A percentile compares a stretch with the other conserved stretches of the same genome.
Conservation (phyloP, 2,888 invertebrate genomes). For the Acrobasis consociella region DNA sequence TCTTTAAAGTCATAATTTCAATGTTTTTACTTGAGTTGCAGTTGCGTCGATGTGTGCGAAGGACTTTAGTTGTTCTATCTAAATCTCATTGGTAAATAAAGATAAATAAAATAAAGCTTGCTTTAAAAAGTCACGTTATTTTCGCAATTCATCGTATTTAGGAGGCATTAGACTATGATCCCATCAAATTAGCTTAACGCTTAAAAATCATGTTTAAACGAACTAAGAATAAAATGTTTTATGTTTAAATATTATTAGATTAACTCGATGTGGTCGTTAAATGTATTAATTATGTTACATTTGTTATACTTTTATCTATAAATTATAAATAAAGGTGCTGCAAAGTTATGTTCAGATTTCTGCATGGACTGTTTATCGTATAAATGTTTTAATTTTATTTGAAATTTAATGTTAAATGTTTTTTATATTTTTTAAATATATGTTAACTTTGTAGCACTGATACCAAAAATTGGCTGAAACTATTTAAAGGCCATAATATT, state of each 20-base stretch:
- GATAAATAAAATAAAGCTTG: slow-evolving; percentile 29
- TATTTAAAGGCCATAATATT: too few relatives aligned
- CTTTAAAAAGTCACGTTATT: slow-evolving; percentile 31
- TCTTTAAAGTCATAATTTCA: not conserved
- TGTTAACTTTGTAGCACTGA: too few relatives aligned
- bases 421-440: too few relatives aligned
- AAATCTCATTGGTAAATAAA: slow-evolving; percentile 40
- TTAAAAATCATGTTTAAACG: slow-evolving; percentile 33
- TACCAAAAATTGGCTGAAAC: too few relatives aligned
- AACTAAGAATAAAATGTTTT: slow-evolving; percentile 21
- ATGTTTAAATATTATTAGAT: slow-evolving; percentile 25
- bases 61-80: slow-evolving; percentile 32
- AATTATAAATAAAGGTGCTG: not conserved
- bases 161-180: slow-evolving; percentile 41
- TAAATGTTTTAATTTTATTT: too few relatives aligned
- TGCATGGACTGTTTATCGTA: too few relatives aligned
- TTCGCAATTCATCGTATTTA: slow-evolving; percentile 37
- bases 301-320: not conserved
- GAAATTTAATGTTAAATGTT: too few relatives aligned
- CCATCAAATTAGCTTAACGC: slow-evolving; percentile 48
- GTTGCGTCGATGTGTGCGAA: not conserved
- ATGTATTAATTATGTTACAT: not conserved
- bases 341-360: not conserved
- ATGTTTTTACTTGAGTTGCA: not conserved
- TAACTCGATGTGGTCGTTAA: slow-evolving; percentile 11